phyloP scores from a whole-genome alignment of 2,113 vertebrate species.

The Melanerpes formicivorus region DNA sequence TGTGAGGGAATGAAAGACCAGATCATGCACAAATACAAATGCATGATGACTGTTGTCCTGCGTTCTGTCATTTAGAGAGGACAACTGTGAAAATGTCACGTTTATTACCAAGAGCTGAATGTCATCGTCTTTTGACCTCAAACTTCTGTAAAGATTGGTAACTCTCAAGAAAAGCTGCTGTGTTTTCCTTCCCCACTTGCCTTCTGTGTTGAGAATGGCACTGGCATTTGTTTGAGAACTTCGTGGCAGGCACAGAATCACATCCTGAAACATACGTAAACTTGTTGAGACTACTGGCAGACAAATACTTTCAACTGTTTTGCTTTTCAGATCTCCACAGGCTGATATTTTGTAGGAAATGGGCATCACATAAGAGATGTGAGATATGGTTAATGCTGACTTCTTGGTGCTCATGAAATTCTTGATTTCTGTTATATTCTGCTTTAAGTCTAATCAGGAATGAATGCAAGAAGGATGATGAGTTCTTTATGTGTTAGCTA shows the following conservation, averaged over 20 bases:
- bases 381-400: neutral
- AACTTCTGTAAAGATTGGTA: neutral
- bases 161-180: neutral
- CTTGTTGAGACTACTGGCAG: neutral
- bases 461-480: neutral
- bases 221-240: constrained; percentile 23
- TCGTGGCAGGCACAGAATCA: neutral
- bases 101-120: constrained; percentile 56
- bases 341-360: neutral
- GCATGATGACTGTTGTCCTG: neutral
- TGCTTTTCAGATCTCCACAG: neutral
- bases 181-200: neutral
- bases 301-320: neutral
- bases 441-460: neutral
- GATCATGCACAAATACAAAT: neutral
- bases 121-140: constrained; percentile 46
- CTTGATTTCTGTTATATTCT: neutral
- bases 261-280: neutral
- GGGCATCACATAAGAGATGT: neutral
- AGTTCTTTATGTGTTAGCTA: neutral
- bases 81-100: constrained; percentile 61
- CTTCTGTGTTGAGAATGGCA: constrained; percentile 1
- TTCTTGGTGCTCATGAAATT: neutral
- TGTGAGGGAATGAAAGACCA: neutral
- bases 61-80: constrained; percentile 50